Conservation (phyloP, 2,797 vertebrate genomes). For the Clarias pachynema region DNA sequence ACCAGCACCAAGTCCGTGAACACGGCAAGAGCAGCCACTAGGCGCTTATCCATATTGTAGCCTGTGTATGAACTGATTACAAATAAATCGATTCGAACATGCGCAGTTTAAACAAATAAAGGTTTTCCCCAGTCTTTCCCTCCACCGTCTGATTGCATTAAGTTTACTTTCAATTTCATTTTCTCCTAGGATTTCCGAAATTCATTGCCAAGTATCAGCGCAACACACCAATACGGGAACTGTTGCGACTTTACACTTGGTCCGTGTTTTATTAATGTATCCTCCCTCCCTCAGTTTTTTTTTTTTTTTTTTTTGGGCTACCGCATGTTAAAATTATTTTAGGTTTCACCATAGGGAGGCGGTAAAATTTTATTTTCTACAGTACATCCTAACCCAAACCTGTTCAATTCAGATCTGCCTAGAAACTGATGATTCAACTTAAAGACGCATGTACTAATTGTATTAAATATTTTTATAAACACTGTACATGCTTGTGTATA, state of each 20-base stretch:
- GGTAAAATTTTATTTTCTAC: neutral
- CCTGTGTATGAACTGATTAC: constrained; percentile 27
- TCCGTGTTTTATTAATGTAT: neutral
- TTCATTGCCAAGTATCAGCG: neutral
- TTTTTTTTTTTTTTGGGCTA: neutral
- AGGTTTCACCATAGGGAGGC: neutral
- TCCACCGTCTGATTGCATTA: neutral
- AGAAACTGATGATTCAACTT: constrained; percentile 40
- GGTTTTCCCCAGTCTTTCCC: neutral
- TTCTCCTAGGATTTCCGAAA: neutral
- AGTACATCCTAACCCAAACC: neutral
- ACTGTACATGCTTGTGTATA: neutral
- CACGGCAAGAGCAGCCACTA: constrained; percentile 56
- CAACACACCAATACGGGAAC: too few species aligned
- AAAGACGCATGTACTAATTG: neutral
- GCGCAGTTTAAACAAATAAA: neutral
- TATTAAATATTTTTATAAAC: neutral
- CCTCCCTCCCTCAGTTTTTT: too few species aligned
- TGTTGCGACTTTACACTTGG: neutral
- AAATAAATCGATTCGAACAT: too few species aligned
- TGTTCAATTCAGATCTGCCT: constrained; percentile 23
- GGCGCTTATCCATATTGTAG: neutral
- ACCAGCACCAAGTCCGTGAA: neutral
- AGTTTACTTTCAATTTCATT: constrained; percentile 17
- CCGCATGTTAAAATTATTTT: neutral